These are phyloP conservation scores for Tubiluchus corallicola DNA, from an alignment of 2,888 invertebrate species.

Conservation along the genomic window DNA sequence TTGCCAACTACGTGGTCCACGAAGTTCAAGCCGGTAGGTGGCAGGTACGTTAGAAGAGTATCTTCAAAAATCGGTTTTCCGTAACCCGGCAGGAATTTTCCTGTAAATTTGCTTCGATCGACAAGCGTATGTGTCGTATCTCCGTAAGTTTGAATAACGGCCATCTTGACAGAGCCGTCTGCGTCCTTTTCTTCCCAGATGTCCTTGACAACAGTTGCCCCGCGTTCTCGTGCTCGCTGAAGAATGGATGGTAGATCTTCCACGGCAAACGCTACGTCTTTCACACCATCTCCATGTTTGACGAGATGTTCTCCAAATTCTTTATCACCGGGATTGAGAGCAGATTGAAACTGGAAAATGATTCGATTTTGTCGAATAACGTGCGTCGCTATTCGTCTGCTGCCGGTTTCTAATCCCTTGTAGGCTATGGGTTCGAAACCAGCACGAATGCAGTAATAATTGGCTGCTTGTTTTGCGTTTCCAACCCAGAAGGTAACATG, in stretches of 20 bases:
- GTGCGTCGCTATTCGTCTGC: constrained; percentile 59
- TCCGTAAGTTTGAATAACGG: too few relatives aligned
- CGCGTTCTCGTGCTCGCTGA: constrained; percentile 57
- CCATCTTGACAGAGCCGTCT: too few relatives aligned
- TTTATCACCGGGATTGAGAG: constrained; percentile 59
- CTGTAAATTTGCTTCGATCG: too few relatives aligned
- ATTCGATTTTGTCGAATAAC: constrained; percentile 84
- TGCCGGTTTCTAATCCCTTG: constrained; percentile 79
- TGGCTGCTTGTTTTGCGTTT: constrained; percentile 95
- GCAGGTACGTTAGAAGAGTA: too few relatives aligned
- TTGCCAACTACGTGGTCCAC: too few relatives aligned
- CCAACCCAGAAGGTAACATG: constrained; percentile 91
- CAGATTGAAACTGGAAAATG: constrained; percentile 72
- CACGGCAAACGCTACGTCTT: constrained; percentile 83
- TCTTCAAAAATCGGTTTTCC: too few relatives aligned
- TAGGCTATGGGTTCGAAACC: constrained; percentile 86
- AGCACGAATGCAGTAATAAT: constrained; percentile 70
- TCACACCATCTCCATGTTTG: constrained; percentile 88
- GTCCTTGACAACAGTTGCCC: constrained; percentile 64
- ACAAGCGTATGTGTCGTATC: too few relatives aligned
- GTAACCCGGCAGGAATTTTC: too few relatives aligned
- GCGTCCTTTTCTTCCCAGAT: too few relatives aligned
- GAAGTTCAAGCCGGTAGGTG: too few relatives aligned
- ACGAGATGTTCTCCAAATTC: constrained; percentile 44
- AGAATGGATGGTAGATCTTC: constrained; percentile 70